Evolutionary conservation across 1,140 invertebrate genomes (phyloP), one percentile per base, ranked within the genome.

Genomic region (Papilio glaucus): DNA sequence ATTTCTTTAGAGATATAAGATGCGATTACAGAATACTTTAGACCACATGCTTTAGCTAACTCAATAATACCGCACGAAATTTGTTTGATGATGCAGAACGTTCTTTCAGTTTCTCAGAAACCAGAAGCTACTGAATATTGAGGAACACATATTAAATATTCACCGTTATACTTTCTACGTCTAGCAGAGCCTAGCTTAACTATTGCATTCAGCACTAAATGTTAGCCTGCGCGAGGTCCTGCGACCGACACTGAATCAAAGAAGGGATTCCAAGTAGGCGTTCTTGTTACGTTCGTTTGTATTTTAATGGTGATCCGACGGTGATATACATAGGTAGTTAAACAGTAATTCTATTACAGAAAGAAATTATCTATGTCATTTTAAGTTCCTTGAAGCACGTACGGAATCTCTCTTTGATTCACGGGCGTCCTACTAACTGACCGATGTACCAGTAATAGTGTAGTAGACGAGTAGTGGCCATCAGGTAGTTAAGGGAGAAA

Each of bases 281-380:
- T 62, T 29, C n/a, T n/a, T n/a, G n/a, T n/a, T n/a, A n/a, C n/a
- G n/a, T n/a, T 37, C n/a, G 3, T 37, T 12, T 6, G 0, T 62
- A 62, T 37, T 62, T 33, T 62, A 62, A 62, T 62, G 61, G 61
- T 62, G 37, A 62, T 62, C 61, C 61, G 61, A 62, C 61, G 61
- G 61, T 37, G 61, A n/a, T 62, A 15, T n/a, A n/a, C 37, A 62
- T 33, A 13, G 10, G 4, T 37, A 15, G 2, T 24, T 8, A 61
- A 61, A 61, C 8, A n/a, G 10, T 61, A 61, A 61, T 13, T 24
- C n/a, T 10, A 4, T 61, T 33, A 1, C 29, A 5, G 33, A 62
- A 38, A 37, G 13, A 38, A 38, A 38, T 12, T 38, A 18, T 15
- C 18, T 1, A 26, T 26, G 6, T 26, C 26, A 33, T 61, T 26